These are phyloP conservation scores for Drosophila nannoptera DNA, from an alignment of 1,140 invertebrate species.

Conservation along the genomic window DNA sequence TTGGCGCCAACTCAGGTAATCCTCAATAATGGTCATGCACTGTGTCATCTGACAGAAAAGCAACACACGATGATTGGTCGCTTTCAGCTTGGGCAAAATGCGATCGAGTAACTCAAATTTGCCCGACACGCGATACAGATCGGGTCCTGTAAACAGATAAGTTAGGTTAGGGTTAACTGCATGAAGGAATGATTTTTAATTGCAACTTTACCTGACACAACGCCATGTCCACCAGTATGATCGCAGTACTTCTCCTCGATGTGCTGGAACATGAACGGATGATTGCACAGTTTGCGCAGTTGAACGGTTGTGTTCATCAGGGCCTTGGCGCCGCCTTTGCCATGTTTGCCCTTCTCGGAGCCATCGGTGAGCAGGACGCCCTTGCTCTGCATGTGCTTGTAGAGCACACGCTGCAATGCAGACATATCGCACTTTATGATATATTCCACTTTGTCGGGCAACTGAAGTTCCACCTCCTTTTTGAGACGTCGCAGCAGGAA, in stretches of 20 bases:
- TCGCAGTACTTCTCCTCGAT: slow-evolving; percentile 99
- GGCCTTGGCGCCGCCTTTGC: slow-evolving; percentile 96
- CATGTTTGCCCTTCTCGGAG: slow-evolving; percentile 96
- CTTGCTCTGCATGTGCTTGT: slow-evolving; percentile 98
- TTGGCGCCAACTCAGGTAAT: slow-evolving; percentile 94
- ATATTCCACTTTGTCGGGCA: slow-evolving; percentile 99
- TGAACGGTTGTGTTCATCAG: slow-evolving; percentile 99
- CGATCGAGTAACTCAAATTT: slow-evolving; percentile 99
- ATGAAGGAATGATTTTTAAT: slow-evolving; percentile 1
- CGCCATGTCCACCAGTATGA: slow-evolving; percentile 87
- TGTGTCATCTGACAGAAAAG: slow-evolving; percentile 99
- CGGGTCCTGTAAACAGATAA: slow-evolving; percentile 82
- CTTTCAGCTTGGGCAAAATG: slow-evolving; percentile 97
- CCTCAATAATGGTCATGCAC: slow-evolving; percentile 99
- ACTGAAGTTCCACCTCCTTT: slow-evolving; percentile 98
- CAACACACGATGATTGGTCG: slow-evolving; percentile 93
- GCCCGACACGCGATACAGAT: slow-evolving; percentile 95
- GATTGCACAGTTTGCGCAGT: slow-evolving; percentile 98
- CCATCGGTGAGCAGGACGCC: slow-evolving; percentile 96
- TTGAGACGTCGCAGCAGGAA: slow-evolving; percentile 97
- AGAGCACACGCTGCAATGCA: slow-evolving; percentile 94
- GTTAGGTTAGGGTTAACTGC: background rate
- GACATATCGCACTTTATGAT: slow-evolving; percentile 99
- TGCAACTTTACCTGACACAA: slow-evolving; percentile 80
- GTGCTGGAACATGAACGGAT: slow-evolving; percentile 99